Conservation (phyloP, 2,113 vertebrate species). For the Mus pahari region DNA sequence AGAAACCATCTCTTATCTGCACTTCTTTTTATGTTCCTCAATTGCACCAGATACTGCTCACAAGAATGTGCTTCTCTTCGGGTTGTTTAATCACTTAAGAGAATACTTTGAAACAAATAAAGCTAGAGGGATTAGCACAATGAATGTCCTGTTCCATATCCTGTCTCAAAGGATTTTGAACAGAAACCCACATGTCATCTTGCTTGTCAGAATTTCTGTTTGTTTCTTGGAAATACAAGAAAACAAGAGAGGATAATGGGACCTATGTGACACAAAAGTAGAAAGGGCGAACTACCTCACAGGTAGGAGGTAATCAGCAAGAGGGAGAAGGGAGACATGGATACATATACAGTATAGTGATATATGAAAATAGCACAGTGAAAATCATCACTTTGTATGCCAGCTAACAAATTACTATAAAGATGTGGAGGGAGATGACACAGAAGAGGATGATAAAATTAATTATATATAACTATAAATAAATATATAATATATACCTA, state of each 20-base stretch:
- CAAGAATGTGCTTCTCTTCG: background rate
- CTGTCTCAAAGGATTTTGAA: conserved; percentile 6
- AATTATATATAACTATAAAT: no score
- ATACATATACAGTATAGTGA: background rate
- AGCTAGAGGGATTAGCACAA: background rate
- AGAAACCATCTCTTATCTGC: background rate
- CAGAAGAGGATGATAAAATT: background rate
- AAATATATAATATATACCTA: background rate
- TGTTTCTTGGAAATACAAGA: background rate
- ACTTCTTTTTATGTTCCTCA: background rate
- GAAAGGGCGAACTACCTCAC: background rate
- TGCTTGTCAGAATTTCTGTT: background rate
- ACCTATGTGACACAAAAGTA: background rate
- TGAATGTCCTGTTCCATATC: background rate
- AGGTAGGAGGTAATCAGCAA: background rate
- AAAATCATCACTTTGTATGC: background rate
- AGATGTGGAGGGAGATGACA: background rate
- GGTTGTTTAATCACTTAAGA: background rate
- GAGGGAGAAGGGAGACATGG: background rate
- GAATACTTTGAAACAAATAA: background rate
- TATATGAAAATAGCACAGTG: background rate
- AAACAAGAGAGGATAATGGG: background rate
- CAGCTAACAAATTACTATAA: background rate
- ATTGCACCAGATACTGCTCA: background rate
- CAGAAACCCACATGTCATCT: background rate